A percentile compares a stretch with the other conserved stretches of the same genome.
Conservation (phyloP, 2,888 invertebrate species). For the Macrostomum cliftonense region DNA sequence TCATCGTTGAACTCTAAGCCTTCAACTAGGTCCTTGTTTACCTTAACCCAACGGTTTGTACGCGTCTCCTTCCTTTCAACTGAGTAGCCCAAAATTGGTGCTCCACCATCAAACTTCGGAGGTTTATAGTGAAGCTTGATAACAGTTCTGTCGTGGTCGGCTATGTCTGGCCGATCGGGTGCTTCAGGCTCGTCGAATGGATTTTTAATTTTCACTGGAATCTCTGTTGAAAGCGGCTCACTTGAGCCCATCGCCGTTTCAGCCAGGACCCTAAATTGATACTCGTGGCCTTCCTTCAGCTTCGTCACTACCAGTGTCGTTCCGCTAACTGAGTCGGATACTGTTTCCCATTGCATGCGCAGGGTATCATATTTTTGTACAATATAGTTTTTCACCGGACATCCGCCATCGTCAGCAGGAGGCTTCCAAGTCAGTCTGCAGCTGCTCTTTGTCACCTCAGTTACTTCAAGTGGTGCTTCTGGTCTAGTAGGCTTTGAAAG, state of each 20-base stretch:
- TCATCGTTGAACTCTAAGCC: constrained; percentile 32
- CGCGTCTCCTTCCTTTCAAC: constrained; percentile 42
- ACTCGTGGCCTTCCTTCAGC: constrained; percentile 79
- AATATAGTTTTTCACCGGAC: constrained; percentile 56
- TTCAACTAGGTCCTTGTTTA: constrained; percentile 59
- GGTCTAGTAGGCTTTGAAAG: constrained; percentile 66
- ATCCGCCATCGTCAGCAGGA: constrained; percentile 47
- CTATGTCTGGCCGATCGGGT: constrained; percentile 73
- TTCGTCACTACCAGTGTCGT: constrained; percentile 46
- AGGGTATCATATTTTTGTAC: constrained; percentile 88
- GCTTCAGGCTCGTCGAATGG: constrained; percentile 81
- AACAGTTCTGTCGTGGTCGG: constrained; percentile 78
- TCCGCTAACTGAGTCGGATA: constrained; percentile 17
- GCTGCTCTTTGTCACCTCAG: constrained; percentile 58
- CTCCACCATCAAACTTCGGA: constrained; percentile 67
- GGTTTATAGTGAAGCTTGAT: constrained; percentile 78
- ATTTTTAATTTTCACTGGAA: constrained; percentile 80
- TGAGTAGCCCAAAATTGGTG: constrained; percentile 63
- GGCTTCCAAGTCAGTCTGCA: constrained; percentile 29
- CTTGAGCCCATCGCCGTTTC: constrained; percentile 89
- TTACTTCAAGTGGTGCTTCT: constrained; percentile 71
- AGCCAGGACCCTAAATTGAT: constrained; percentile 86
- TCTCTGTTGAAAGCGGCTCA: constrained; percentile 70
- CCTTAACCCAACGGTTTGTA: constrained; percentile 80
- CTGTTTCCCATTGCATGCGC: constrained; percentile 60